Percentiles rank a stretch among this genome's conserved stretches.
These are phyloP conservation scores for Zaprionus obscuricornis DNA, from an alignment of 2,888 invertebrate genomes.

Conservation along the genomic window DNA sequence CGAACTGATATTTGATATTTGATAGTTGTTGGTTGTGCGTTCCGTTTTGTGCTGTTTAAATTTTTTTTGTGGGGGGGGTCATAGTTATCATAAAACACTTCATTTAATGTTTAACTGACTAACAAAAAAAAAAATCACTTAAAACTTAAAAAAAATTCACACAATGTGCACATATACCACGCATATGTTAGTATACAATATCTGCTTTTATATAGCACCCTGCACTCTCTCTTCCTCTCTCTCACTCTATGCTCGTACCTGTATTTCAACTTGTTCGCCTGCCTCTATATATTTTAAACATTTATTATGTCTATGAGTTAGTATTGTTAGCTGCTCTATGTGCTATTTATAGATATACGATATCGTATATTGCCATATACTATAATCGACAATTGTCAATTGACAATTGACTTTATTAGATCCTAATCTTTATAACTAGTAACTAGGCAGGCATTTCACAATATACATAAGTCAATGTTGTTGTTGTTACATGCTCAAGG, in stretches of 20 bases:
- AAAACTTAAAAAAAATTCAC: too few species aligned
- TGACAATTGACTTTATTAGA: constrained; percentile 50
- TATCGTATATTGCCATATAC: background rate
- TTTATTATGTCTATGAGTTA: too few species aligned
- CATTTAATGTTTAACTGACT: constrained; percentile 14
- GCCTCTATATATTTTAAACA: too few species aligned
- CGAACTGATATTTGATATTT: constrained; percentile 50
- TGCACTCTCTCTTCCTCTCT: too few species aligned
- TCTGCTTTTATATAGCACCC: too few species aligned
- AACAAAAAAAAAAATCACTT: background rate
- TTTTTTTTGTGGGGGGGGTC: constrained; percentile 62
- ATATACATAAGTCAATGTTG: constrained; percentile 41
- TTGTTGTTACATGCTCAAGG: constrained; percentile 68
- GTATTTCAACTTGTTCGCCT: too few species aligned
- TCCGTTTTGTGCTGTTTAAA: constrained; percentile 13
- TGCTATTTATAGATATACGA: constrained; percentile 58
- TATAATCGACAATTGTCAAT: constrained; percentile 16
- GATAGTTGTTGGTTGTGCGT: constrained; percentile 17
- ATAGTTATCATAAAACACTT: constrained; percentile 61
- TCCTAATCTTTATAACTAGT: constrained; percentile 9
- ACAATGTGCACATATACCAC: too few species aligned
- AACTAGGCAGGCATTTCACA: constrained; percentile 46
- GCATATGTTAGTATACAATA: too few species aligned
- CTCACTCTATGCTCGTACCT: too few species aligned
- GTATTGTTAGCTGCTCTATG: too few species aligned